A percentile compares a stretch with the other conserved stretches of the same genome.
phyloP scores from a whole-genome alignment of 2,113 vertebrate species.

The Albula goreensis region DNA sequence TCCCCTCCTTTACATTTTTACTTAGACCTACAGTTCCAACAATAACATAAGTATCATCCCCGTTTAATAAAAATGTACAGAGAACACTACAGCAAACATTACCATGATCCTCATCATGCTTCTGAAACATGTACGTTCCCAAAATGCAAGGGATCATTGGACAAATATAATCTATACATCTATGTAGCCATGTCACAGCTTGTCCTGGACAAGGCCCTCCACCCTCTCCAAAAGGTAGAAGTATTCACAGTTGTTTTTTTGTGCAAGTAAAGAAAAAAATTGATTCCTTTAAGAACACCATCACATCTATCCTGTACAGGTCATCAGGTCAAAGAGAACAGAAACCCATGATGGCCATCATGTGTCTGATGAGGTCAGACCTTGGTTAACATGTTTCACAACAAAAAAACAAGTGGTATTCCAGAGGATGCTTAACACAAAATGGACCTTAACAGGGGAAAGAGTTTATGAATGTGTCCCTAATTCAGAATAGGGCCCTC shows the following conservation, averaged over 20 bases:
- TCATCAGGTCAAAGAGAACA: neutral
- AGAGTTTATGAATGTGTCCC: constrained; percentile 12
- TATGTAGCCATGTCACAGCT: neutral
- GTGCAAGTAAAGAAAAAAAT: neutral
- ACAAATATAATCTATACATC: neutral
- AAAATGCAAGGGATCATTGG: neutral
- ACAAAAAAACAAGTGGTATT: neutral
- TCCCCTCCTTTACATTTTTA: too few relatives aligned
- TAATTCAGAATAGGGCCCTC: constrained; percentile 40
- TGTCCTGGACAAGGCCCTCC: neutral
- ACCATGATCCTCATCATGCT: neutral
- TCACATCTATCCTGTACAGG: neutral
- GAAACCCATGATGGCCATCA: neutral
- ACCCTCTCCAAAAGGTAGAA: neutral
- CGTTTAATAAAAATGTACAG: neutral
- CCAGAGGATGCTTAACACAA: neutral
- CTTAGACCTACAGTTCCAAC: too few relatives aligned
- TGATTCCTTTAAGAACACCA: neutral
- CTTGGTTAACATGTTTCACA: neutral
- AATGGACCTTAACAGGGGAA: neutral
- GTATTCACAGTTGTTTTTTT: neutral
- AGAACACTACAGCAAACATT: neutral
- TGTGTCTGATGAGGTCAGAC: neutral
- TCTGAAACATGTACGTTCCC: neutral
- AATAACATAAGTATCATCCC: too few relatives aligned